Base-by-base conservation (phyloP, 1,140 invertebrate genomes). In the Pogonognathellus flavescens region DNA sequence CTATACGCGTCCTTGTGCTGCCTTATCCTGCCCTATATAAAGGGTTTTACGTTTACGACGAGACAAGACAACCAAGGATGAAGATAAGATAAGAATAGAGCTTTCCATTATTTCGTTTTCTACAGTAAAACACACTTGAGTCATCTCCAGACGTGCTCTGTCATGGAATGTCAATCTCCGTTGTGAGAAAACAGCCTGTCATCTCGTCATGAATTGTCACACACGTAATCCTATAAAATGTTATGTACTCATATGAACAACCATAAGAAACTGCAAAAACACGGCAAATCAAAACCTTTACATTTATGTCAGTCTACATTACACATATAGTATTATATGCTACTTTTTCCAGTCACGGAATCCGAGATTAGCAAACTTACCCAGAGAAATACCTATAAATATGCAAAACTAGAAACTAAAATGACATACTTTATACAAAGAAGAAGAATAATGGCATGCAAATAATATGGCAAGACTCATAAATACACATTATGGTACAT, bases 91-190 rank as follows among this genome's bases (percentile, higher is more conserved):
- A 76, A 76, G 70, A 76, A 76, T 49, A 57, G 53, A 57, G 53
- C 53, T 57, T 76, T 50, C 70, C 70, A 76, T 76, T 76, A 76
- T 76, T 25, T 31, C 25, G 70, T 49, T 66, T 76, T 76, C 70
- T n/a, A 76, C 70, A 49, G 70, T 76, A 76, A 76, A 76, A 31
- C 41, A 76, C 70, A 76, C 70, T 76, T 76, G 70, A 76, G 70
- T 76, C 70, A 76, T 76, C 70, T 49, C 41, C 70, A 76, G 70
- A 76, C 70, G 41, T 76, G 70, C 31, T 76, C 70, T 76, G 70
- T 76, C 25, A 50, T 76, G 31, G 31, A 49, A 76, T 76, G 70
- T 76, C 70, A 76, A 76, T 76, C 70, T 76, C 70, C 70, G 41
- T n/a, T 41, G 70, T n/a, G 41, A 76, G 70, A 76, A 76, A 76